These are phyloP conservation scores for Ectobius pallidus DNA, from an alignment of 2,888 invertebrate species.

Conservation along the genomic window DNA sequence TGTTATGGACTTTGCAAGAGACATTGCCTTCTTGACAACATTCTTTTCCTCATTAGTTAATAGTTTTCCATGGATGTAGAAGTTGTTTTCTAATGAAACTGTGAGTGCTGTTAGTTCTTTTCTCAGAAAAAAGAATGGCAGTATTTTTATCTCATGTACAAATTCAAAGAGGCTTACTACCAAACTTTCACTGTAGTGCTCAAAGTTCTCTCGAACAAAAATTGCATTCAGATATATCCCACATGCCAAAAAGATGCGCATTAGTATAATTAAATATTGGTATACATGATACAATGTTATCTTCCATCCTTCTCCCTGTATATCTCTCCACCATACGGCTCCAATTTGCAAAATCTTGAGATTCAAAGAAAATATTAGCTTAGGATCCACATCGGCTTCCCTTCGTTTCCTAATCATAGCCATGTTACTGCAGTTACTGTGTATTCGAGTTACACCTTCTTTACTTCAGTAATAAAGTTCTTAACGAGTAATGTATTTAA, in stretches of 20 bases:
- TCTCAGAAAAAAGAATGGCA: neutral
- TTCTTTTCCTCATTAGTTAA: neutral
- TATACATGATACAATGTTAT: too few species aligned
- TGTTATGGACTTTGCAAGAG: neutral
- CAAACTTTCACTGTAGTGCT: neutral
- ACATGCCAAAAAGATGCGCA: too few species aligned
- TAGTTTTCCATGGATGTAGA: neutral
- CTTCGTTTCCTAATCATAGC: neutral
- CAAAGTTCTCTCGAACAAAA: neutral
- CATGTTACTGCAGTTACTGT: too few species aligned
- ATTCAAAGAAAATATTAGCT: neutral
- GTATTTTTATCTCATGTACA: neutral
- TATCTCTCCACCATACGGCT: neutral
- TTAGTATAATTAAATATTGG: too few species aligned
- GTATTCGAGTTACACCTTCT: neutral
- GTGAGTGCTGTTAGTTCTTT: neutral
- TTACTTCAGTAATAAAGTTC: too few species aligned
- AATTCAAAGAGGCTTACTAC: neutral
- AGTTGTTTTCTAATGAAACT: neutral
- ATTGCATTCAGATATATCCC: neutral
- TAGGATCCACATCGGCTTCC: neutral
- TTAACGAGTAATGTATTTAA: too few species aligned
- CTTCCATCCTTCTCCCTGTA: too few species aligned
- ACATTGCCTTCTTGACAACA: neutral
- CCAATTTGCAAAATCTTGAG: neutral